Conservation (phyloP, 2,797 vertebrate species). For the Alcedo quadribrachys region DNA sequence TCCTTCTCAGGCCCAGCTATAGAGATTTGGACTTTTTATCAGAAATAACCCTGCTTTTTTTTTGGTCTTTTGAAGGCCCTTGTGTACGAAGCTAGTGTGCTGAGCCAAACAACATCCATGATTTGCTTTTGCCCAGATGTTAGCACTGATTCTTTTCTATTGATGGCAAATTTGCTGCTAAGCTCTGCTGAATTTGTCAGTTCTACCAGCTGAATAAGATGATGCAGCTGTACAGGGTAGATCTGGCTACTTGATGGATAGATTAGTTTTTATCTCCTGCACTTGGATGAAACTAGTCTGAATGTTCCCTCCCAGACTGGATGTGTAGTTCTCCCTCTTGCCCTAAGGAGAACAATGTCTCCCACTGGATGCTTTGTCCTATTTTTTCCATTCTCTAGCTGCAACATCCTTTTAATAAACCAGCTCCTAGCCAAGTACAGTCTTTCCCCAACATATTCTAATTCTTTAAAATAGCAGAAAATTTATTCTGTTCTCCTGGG, state of each 20-base stretch:
- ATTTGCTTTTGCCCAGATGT: neutral
- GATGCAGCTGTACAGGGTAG: neutral
- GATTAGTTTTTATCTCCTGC: constrained; percentile 25
- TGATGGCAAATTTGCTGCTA: neutral
- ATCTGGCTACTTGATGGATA: neutral
- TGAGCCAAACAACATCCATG: neutral
- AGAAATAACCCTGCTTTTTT: neutral
- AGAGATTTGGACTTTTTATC: neutral
- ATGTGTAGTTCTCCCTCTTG: neutral
- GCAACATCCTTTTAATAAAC: constrained; percentile 58
- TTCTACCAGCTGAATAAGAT: neutral
- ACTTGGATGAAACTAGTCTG: constrained; percentile 17
- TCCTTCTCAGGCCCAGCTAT: neutral
- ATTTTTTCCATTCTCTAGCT: constrained; percentile 51
- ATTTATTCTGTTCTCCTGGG: constrained; percentile 53
- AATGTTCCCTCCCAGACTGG: constrained; percentile 30
- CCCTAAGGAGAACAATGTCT: constrained; percentile 54
- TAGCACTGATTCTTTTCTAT: neutral
- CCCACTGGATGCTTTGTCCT: constrained; percentile 43
- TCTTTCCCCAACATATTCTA: constrained; percentile 16
- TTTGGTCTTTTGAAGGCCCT: neutral
- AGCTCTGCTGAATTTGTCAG: neutral
- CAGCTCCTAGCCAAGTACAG: constrained; percentile 40
- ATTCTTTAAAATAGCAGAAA: constrained; percentile 54
- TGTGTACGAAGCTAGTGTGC: neutral